These are phyloP conservation scores for Acanthiza pusilla DNA, from an alignment of 2,797 vertebrate species.

Conservation along the genomic window DNA sequence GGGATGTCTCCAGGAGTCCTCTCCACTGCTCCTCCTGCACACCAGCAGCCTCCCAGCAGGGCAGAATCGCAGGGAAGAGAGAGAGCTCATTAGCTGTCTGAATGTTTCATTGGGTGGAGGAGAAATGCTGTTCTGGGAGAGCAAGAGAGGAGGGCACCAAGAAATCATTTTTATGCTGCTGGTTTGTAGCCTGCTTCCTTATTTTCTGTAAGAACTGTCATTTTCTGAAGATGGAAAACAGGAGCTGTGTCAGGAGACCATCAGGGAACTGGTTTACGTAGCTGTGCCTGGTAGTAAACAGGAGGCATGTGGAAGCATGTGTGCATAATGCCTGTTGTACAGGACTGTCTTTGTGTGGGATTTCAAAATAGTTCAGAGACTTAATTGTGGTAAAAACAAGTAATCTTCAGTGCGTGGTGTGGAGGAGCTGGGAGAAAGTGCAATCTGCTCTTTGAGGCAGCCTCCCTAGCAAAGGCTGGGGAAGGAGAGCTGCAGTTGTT, in stretches of 20 bases:
- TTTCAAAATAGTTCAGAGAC: conserved; percentile 30
- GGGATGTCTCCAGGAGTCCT: not conserved
- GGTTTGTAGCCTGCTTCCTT: not conserved
- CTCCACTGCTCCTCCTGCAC: not conserved
- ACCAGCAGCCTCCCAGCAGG: not conserved
- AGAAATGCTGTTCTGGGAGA: not conserved
- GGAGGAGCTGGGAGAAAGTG: conserved; percentile 9
- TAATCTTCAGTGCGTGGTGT: not conserved
- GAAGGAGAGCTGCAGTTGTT: not conserved
- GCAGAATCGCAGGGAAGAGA: not conserved
- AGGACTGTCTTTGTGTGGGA: not conserved
- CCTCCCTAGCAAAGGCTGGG: not conserved
- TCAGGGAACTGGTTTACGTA: not conserved
- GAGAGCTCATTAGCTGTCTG: not conserved
- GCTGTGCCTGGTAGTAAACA: conserved; percentile 9
- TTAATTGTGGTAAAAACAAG: conserved; percentile 13
- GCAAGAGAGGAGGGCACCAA: not conserved
- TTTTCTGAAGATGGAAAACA: not conserved
- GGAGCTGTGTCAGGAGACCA: not conserved
- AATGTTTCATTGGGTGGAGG: not conserved
- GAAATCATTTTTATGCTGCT: not conserved
- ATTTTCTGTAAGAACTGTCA: not conserved
- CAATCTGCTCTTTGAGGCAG: not conserved
- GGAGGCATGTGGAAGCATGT: conserved; percentile 24
- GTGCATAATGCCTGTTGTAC: not conserved